Percentiles rank a stretch among this genome's conserved stretches.
These are phyloP conservation scores for Ia io DNA, from an alignment of 2,113 vertebrate genomes.

Conservation along the genomic window DNA sequence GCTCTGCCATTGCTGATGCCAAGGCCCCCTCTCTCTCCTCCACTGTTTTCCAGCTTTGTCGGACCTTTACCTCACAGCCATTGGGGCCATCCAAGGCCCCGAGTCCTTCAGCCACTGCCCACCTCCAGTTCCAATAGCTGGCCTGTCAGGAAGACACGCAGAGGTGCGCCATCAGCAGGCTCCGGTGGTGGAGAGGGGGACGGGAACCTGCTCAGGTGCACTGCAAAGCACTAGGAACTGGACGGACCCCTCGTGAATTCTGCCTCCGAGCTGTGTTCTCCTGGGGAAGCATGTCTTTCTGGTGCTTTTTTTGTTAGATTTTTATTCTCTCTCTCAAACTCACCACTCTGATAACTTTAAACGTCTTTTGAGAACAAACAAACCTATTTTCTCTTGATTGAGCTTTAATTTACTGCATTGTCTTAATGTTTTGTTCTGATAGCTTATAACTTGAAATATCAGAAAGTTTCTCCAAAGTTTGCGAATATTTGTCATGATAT, in stretches of 20 bases:
- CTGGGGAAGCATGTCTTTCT: background rate
- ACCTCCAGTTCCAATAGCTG: accelerated
- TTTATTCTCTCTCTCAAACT: background rate
- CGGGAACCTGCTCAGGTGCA: accelerated
- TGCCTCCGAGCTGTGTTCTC: background rate
- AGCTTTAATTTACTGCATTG: background rate
- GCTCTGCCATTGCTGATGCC: accelerated
- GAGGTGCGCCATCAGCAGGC: accelerated
- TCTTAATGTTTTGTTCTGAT: background rate
- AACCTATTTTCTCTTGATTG: slow-evolving; percentile 8
- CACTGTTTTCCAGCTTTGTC: accelerated
- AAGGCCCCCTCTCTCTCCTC: accelerated
- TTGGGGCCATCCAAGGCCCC: accelerated
- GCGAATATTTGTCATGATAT: background rate
- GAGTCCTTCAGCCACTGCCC: no score
- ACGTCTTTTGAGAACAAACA: background rate
- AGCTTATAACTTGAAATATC: background rate
- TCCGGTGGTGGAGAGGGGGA: accelerated
- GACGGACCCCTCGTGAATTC: accelerated
- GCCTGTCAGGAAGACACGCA: accelerated
- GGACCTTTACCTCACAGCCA: background rate
- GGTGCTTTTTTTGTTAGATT: background rate
- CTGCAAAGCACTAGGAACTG: accelerated
- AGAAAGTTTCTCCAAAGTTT: background rate
- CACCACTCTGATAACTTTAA: background rate